phyloP scores from a whole-genome alignment of 2,888 invertebrate species.

The Crepidodera aurea region DNA sequence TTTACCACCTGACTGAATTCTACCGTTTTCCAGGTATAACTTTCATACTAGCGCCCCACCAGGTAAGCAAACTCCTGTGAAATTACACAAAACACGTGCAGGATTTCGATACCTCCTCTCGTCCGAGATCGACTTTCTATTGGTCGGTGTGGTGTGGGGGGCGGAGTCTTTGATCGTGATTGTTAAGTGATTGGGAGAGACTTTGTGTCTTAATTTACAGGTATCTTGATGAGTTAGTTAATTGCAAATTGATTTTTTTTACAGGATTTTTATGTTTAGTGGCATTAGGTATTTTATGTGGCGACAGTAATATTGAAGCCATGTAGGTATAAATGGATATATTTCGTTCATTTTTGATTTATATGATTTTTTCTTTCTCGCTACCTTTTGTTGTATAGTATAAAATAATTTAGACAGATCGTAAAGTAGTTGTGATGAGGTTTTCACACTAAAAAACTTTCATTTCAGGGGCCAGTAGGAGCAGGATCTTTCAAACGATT shows the following conservation, averaged over 20 bases:
- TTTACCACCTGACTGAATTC: slow-evolving; percentile 54
- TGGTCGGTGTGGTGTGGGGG: slow-evolving; percentile 32
- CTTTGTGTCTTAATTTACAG: slow-evolving; percentile 41
- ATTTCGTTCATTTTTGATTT: too few species aligned
- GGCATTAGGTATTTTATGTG: too few species aligned
- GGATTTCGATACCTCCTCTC: slow-evolving; percentile 28
- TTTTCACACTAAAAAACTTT: too few species aligned
- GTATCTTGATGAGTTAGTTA: slow-evolving; percentile 48
- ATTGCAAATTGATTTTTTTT: slow-evolving; percentile 46
- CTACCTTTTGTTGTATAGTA: too few species aligned
- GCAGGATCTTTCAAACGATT: too few species aligned
- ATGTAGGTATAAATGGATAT: too few species aligned
- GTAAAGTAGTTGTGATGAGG: too few species aligned
- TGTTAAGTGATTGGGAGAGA: slow-evolving; percentile 40
- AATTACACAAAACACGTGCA: slow-evolving; percentile 50
- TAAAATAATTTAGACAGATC: too few species aligned
- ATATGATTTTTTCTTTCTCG: too few species aligned
- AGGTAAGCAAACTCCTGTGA: slow-evolving; percentile 34
- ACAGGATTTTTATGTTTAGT: slow-evolving; percentile 35
- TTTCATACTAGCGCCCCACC: slow-evolving; percentile 46
- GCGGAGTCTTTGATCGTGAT: slow-evolving; percentile 36
- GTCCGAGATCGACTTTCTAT: slow-evolving; percentile 18
- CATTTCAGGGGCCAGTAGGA: too few species aligned
- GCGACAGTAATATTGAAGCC: too few species aligned
- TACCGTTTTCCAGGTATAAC: slow-evolving; percentile 52